phyloP scores from a whole-genome alignment of 2,888 invertebrate species.

The Drosophila planitibia region DNA sequence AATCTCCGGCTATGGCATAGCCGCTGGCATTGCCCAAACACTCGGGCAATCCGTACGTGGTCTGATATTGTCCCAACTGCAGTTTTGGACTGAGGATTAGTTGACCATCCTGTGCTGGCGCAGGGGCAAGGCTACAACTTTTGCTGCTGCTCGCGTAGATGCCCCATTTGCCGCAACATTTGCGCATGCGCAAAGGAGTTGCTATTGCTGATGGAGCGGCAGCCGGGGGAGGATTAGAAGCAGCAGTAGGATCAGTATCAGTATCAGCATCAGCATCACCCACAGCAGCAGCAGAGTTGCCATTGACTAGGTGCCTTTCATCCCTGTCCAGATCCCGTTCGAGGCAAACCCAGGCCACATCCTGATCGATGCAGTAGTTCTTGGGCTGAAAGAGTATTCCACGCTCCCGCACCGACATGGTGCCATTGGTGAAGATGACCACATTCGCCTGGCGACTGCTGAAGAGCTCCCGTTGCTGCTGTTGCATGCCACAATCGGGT shows the following conservation, averaged over 20 bases:
- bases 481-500: constrained; percentile 70
- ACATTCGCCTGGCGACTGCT: constrained; percentile 73
- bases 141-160: constrained; percentile 87
- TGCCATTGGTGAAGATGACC: constrained; percentile 89
- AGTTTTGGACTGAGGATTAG: constrained; percentile 65
- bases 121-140: constrained; percentile 74
- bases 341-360: constrained; percentile 87
- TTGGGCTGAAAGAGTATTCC: constrained; percentile 86
- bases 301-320: not conserved
- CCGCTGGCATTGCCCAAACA: constrained; percentile 54
- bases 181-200: constrained; percentile 84
- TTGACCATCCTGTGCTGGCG: not conserved
- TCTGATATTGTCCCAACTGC: constrained; percentile 64
- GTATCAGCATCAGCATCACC: not conserved
- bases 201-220: not conserved
- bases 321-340: not conserved
- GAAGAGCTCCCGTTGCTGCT: constrained; percentile 82
- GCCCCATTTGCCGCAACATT: constrained; percentile 90
- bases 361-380: constrained; percentile 90
- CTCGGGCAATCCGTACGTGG: constrained; percentile 78
- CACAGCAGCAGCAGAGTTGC: not conserved
- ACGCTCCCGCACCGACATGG: constrained; percentile 87
- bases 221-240: not conserved
- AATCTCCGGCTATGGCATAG: constrained; percentile 82
- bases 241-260: not conserved